A percentile compares a stretch with the other conserved stretches of the same genome.
Evolutionary conservation across 1,140 invertebrate genomes (phyloP).

Genomic region (Halotydeus destructor): DNA sequence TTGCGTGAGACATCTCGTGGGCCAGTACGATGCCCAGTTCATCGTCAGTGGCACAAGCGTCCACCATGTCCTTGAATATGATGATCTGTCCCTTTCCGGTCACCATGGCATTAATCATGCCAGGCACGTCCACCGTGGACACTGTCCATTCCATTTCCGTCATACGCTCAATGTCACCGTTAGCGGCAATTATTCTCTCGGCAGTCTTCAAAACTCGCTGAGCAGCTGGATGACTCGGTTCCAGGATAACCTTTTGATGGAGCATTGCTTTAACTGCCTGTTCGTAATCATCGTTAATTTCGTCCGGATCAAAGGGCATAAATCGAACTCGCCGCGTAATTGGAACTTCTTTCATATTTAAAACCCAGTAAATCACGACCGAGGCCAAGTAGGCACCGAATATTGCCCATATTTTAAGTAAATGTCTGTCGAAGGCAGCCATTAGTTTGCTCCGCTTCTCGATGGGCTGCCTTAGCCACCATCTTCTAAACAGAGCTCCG

Average conservation of each 20-base stretch:
- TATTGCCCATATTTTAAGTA: constrained; percentile 27
- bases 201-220: constrained; percentile 22
- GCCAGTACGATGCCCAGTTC: constrained; percentile 37
- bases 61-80: constrained; percentile 35
- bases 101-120: no score
- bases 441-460: no score
- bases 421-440: constrained; percentile 29
- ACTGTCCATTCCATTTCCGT: constrained; percentile 28
- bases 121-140: constrained; percentile 26
- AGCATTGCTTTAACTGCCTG: no score
- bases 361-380: no score
- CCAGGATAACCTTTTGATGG: no score
- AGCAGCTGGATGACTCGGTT: constrained; percentile 24
- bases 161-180: constrained; percentile 28
- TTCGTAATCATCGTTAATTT: no score
- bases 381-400: no score
- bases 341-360: no score
- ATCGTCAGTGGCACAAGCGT: constrained; percentile 33
- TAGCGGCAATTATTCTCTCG: constrained; percentile 26
- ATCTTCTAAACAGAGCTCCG: no score
- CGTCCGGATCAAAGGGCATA: no score
- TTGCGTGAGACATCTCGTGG: constrained; percentile 42
- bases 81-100: constrained; percentile 43
- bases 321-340: no score
- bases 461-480: constrained; percentile 21